Percentiles rank a stretch among this genome's conserved stretches.
phyloP scores from a whole-genome alignment of 2,113 vertebrate genomes.

The Chaetura pelagica region DNA sequence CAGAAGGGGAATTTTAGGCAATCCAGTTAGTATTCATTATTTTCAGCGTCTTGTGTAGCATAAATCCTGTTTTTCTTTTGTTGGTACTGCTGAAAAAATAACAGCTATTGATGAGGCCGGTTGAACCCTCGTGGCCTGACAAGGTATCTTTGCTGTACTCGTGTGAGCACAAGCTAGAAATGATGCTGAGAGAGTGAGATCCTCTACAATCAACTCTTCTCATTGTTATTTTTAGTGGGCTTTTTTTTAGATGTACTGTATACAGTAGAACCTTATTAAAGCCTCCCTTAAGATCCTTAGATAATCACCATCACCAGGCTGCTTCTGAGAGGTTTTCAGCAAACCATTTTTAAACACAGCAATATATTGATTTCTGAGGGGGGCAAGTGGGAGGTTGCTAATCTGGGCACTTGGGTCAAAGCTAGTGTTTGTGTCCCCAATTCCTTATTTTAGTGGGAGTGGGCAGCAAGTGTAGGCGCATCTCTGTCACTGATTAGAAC shows the following conservation, averaged over 20 bases:
- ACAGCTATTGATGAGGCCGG: slow-evolving; percentile 65
- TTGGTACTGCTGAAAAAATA: slow-evolving; percentile 59
- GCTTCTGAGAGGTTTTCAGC: slow-evolving; percentile 41
- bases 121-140: slow-evolving; percentile 41
- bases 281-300: slow-evolving; percentile 30
- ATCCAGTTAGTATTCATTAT: slow-evolving; percentile 47
- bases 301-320: slow-evolving; percentile 43
- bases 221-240: slow-evolving; percentile 65
- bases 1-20: slow-evolving; percentile 40
- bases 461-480: slow-evolving; percentile 42
- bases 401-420: slow-evolving; percentile 56
- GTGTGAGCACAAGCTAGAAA: slow-evolving; percentile 29
- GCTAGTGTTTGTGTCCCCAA: slow-evolving; percentile 35
- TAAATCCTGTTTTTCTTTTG: slow-evolving; percentile 61
- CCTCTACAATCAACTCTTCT: slow-evolving; percentile 54
- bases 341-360: slow-evolving; percentile 40
- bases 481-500: slow-evolving; percentile 60
- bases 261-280: slow-evolving; percentile 67
- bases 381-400: slow-evolving; percentile 56
- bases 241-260: slow-evolving; percentile 40
- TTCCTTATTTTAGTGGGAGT: slow-evolving; percentile 67
- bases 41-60: slow-evolving; percentile 53
- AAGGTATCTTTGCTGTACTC: slow-evolving; percentile 51
- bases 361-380: slow-evolving; percentile 42
- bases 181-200: slow-evolving; percentile 51